Evolutionary conservation across 2,797 vertebrate genomes (phyloP).

Genomic region (Melanogrammus aeglefinus): DNA sequence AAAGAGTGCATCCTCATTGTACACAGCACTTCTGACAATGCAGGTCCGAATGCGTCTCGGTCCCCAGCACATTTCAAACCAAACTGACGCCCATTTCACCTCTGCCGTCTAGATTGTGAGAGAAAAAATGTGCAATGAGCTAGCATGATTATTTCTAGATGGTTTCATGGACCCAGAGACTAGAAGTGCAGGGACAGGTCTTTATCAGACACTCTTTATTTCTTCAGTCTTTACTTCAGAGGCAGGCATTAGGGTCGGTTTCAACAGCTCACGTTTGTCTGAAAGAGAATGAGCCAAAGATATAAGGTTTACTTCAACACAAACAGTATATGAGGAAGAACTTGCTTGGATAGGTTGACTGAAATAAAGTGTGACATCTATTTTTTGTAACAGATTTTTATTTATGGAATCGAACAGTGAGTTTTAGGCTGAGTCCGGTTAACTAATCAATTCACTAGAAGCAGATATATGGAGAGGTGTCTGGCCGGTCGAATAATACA

Average conservation of each 20-base stretch:
- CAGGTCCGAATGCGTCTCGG: too few relatives aligned
- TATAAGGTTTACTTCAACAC: not conserved
- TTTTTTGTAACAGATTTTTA: too few relatives aligned
- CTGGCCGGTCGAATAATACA: too few relatives aligned
- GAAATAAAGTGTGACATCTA: not conserved
- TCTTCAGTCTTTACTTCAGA: not conserved
- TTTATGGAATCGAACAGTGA: too few relatives aligned
- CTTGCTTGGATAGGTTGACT: not conserved
- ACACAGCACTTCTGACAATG: too few relatives aligned
- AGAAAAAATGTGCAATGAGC: not conserved
- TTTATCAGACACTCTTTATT: not conserved
- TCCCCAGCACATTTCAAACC: too few relatives aligned
- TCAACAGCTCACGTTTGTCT: not conserved
- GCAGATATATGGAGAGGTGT: too few relatives aligned
- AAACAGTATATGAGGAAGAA: not conserved
- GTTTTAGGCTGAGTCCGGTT: too few relatives aligned
- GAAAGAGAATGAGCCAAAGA: too few relatives aligned
- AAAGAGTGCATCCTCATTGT: too few relatives aligned
- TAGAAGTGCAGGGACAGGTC: not conserved
- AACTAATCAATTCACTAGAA: too few relatives aligned
- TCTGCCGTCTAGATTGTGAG: not conserved
- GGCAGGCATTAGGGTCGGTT: not conserved
- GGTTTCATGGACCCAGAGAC: not conserved
- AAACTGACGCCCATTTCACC: not conserved
- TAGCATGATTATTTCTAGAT: not conserved